A percentile compares a stretch with the other conserved stretches of the same genome.
phyloP scores from a whole-genome alignment of 2,797 vertebrate species.

The Gephyroberyx darwinii region DNA sequence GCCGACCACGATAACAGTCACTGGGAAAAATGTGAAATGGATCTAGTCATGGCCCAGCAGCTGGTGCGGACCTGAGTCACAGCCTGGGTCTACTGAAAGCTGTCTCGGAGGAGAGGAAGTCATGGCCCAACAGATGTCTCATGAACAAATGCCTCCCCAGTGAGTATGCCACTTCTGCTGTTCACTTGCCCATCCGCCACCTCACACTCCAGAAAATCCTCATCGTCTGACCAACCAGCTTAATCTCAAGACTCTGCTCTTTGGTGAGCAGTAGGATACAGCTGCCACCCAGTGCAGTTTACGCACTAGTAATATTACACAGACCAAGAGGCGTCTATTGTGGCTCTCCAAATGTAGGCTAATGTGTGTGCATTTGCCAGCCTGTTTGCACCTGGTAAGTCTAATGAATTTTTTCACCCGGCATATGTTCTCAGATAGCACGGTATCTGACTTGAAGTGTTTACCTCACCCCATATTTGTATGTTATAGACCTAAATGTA shows the following conservation, averaged over 20 bases:
- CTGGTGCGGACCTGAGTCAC: slow-evolving; percentile 71
- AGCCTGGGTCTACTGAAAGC: slow-evolving; percentile 55
- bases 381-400: slow-evolving; percentile 25
- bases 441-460: slow-evolving; percentile 47
- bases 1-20: slow-evolving; percentile 28
- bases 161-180: slow-evolving; percentile 50
- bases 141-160: slow-evolving; percentile 54
- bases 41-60: slow-evolving; percentile 61
- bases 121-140: slow-evolving; percentile 59
- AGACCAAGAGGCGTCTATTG: slow-evolving; percentile 28
- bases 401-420: slow-evolving; percentile 22
- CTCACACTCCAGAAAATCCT: slow-evolving; percentile 30
- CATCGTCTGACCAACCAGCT: slow-evolving; percentile 29
- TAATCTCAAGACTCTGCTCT: slow-evolving; percentile 21
- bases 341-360: slow-evolving; percentile 5
- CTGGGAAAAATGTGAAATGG: slow-evolving; percentile 48
- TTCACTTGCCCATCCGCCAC: slow-evolving; percentile 32
- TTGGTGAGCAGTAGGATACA: slow-evolving; percentile 10
- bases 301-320: not conserved
- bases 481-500: slow-evolving; percentile 37
- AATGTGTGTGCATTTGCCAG: not conserved
- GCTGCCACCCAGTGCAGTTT: slow-evolving; percentile 20
- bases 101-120: slow-evolving; percentile 54
- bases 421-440: slow-evolving; percentile 3
- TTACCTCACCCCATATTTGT: slow-evolving; percentile 17